Evolutionary conservation across 1,140 invertebrate genomes (phyloP), one percentile per base, ranked within the genome.

Genomic region (Lysiphlebus fabarum): DNA sequence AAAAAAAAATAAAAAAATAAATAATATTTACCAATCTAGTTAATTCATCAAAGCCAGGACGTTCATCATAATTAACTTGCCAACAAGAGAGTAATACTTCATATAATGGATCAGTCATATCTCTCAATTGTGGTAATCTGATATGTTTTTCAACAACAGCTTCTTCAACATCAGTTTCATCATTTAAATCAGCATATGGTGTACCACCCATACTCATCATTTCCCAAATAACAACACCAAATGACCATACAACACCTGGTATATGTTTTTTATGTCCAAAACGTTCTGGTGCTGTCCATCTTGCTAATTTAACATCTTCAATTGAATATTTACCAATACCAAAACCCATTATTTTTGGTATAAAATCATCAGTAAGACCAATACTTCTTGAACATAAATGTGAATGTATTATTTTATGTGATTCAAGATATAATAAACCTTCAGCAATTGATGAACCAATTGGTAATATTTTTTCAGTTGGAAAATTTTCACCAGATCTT

Each of bases 11-110:
- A 34, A 26, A 53, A 51, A 10, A 14, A 45, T 14, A 54, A 36
- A 10, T 44, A 49, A 54, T 47, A 54, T 62, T 73, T 65, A 78
- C 75, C 70, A 78, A 63, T 73, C 75, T 65, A n/a, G 74, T 72
- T 45, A 89, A 78, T 68, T 86, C 84, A 41, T 80, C 71, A 68
- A 89, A 89, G 17, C 81, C 78, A 9, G 90, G 91, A 64, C 91
- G 81, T 66, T 94, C 91, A 65, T 90, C 87, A 6, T 85, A 82
- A 72, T 92, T 89, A n/a, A 86, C 70, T 68, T 90, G 88, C 91
- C 91, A 95, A 68, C 91, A 93, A 62, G 91, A 87, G 6, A 88
- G 77, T 79, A 92, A 89, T 45, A 92, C 75, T 73, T 93, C 90
- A 71, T 92, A 92, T 26, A 93, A 74, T 59, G 90, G 86, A 70